A percentile compares a stretch with the other conserved stretches of the same genome.
phyloP scores from a whole-genome alignment of 2,888 invertebrate genomes.

The Folsomia candida region DNA sequence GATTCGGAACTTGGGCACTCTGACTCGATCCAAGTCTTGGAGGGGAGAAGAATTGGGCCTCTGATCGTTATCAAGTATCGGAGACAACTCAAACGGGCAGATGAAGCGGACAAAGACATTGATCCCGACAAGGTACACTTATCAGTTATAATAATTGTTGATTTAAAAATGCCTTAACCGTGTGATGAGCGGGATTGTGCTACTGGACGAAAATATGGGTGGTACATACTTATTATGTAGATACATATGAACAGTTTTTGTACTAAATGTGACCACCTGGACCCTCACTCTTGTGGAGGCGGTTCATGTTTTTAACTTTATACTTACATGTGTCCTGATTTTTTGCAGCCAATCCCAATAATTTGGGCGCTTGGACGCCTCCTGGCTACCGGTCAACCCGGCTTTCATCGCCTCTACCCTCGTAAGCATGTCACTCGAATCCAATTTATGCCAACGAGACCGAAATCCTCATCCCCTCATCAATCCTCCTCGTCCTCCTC shows the following conservation, averaged over 20 bases:
- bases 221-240: too few relatives aligned
- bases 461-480: slow-evolving; percentile 53
- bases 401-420: slow-evolving; percentile 78
- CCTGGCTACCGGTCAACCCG: slow-evolving; percentile 68
- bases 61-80: slow-evolving; percentile 77
- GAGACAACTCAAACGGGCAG: slow-evolving; percentile 64
- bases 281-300: background rate
- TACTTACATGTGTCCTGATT: too few relatives aligned
- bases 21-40: slow-evolving; percentile 69
- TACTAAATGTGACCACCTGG: background rate
- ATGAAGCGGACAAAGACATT: slow-evolving; percentile 40
- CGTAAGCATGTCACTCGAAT: slow-evolving; percentile 65
- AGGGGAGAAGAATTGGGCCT: slow-evolving; percentile 58
- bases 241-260: too few relatives aligned
- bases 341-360: slow-evolving; percentile 58
- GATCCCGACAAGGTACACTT: slow-evolving; percentile 17
- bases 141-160: too few relatives aligned
- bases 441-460: slow-evolving; percentile 65
- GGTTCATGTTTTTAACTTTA: background rate
- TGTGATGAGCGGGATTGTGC: too few relatives aligned
- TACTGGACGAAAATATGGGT: too few relatives aligned
- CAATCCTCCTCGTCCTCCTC: background rate
- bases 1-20: slow-evolving; percentile 78
- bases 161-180: too few relatives aligned
- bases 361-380: slow-evolving; percentile 83